These are phyloP conservation scores for Columba livia DNA, from an alignment of 2,113 vertebrate species.

Conservation along the genomic window DNA sequence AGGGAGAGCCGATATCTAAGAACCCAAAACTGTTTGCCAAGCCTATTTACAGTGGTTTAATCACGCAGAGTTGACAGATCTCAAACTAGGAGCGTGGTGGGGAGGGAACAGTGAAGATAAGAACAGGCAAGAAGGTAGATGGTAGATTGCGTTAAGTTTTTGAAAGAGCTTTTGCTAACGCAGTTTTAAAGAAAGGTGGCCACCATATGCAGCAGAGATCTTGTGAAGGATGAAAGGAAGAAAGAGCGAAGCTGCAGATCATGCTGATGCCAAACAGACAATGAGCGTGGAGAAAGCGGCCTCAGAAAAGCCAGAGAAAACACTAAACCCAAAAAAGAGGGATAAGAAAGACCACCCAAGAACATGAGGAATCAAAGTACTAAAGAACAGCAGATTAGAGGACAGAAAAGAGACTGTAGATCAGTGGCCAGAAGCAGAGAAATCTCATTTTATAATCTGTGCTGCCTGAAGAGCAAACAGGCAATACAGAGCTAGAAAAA, in stretches of 20 bases:
- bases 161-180: conserved; percentile 62
- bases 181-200: conserved; percentile 68
- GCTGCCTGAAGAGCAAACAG: conserved; percentile 44
- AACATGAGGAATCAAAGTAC: conserved; percentile 65
- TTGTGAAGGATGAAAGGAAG: conserved; percentile 67
- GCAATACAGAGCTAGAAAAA: neutral
- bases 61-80: conserved; percentile 61
- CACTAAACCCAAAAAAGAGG: conserved; percentile 54
- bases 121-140: conserved; percentile 51
- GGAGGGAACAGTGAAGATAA: conserved; percentile 47
- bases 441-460: conserved; percentile 49
- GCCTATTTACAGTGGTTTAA: conserved; percentile 68
- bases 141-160: conserved; percentile 44
- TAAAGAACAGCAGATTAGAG: conserved; percentile 67
- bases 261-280: conserved; percentile 70
- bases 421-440: conserved; percentile 56
- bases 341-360: conserved; percentile 70
- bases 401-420: conserved; percentile 55
- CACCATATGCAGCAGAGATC: conserved; percentile 65
- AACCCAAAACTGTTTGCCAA: conserved; percentile 69
- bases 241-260: conserved; percentile 52
- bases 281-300: conserved; percentile 65
- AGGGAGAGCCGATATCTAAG: conserved; percentile 45
- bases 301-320: conserved; percentile 43
- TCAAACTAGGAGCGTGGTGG: conserved; percentile 49